A percentile compares a stretch with the other conserved stretches of the same genome.
phyloP scores from a whole-genome alignment of 2,797 vertebrate genomes.

The Labroides dimidiatus region DNA sequence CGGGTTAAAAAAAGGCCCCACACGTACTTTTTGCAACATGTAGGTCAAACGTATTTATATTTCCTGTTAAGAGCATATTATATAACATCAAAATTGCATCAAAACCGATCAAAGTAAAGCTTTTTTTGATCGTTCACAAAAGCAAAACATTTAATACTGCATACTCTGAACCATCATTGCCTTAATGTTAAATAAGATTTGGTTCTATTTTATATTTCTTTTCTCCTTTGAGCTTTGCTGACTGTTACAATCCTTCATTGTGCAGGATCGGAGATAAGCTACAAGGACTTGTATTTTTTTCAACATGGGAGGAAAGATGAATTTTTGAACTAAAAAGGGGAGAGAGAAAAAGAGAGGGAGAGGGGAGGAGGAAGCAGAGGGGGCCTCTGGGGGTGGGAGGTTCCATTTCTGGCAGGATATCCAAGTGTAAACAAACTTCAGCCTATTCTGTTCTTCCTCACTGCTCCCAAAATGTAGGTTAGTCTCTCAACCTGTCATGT shows the following conservation, averaged over 20 bases:
- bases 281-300: conserved; percentile 9
- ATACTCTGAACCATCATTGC: background rate
- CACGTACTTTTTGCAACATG: background rate
- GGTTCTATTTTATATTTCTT: background rate
- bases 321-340: conserved; percentile 16
- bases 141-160: background rate
- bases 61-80: background rate
- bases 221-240: background rate
- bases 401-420: conserved; percentile 77
- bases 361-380: conserved; percentile 6
- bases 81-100: background rate
- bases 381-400: conserved; percentile 70
- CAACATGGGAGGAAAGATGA: conserved; percentile 33
- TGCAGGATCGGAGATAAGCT: conserved; percentile 23
- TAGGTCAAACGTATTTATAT: background rate
- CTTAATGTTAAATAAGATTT: background rate
- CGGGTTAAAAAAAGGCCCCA: background rate
- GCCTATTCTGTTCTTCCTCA: conserved; percentile 49
- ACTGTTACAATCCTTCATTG: background rate
- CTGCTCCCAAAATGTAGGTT: conserved; percentile 40
- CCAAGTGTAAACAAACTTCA: conserved; percentile 78
- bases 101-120: background rate
- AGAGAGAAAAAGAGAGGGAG: background rate
- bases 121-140: background rate
- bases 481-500: conserved; percentile 43